Conservation (phyloP, 2,113 vertebrate species). For the Mormyrus iriodes region DNA sequence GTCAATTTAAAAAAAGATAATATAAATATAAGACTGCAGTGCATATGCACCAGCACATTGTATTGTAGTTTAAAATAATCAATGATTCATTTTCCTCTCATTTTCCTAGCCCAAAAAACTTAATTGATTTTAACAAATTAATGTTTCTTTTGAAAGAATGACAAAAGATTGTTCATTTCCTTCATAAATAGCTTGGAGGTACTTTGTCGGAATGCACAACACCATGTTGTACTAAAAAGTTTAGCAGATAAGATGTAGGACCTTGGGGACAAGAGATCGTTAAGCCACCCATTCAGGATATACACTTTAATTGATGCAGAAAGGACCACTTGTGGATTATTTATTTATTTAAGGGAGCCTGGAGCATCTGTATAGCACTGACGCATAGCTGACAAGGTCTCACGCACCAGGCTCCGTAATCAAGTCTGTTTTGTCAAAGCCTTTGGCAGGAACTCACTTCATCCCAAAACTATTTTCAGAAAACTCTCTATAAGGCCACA, state of each 20-base stretch:
- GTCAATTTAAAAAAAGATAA: too few species aligned
- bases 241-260: background rate
- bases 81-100: background rate
- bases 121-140: background rate
- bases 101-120: background rate
- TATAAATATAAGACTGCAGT: background rate
- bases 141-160: background rate
- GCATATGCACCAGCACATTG: background rate
- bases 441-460: background rate
- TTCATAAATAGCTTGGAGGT: background rate
- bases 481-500: background rate
- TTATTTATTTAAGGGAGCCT: background rate
- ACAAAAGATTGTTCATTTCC: background rate
- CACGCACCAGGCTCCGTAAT: conserved; percentile 18
- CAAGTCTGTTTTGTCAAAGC: background rate
- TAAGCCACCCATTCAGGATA: conserved; percentile 21
- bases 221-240: background rate
- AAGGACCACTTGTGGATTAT: conserved; percentile 7
- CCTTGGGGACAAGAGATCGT: conserved; percentile 15
- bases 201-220: background rate
- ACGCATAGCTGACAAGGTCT: background rate
- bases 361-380: background rate
- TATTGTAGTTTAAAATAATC: background rate
- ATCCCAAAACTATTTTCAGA: background rate
- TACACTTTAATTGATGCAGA: background rate